A percentile compares a stretch with the other conserved stretches of the same genome.
Evolutionary conservation across 2,888 invertebrate species (phyloP).

Genomic region (Panopea generosa): DNA sequence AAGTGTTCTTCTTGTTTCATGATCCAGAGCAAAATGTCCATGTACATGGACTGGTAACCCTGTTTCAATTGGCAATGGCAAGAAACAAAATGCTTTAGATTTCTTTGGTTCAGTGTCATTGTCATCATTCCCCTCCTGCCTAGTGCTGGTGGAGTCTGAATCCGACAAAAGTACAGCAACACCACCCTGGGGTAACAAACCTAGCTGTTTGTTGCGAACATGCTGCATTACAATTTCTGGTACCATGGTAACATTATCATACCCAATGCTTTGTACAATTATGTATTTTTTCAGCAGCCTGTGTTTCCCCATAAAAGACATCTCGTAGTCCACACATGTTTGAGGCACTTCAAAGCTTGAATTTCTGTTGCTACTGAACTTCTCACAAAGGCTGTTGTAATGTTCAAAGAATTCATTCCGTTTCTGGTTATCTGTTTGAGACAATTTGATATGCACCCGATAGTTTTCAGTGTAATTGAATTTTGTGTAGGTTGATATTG

Average conservation of each 20-base stretch:
- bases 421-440: conserved; percentile 13
- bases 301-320: not conserved
- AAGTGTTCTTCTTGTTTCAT: conserved; percentile 69
- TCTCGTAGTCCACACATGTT: not conserved
- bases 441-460: conserved; percentile 31
- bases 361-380: conserved; percentile 9
- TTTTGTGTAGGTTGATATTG: conserved; percentile 42
- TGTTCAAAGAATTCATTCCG: conserved; percentile 22
- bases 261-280: conserved; percentile 72
- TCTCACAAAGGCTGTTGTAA: not conserved
- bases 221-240: conserved; percentile 58
- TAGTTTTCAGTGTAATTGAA: conserved; percentile 43
- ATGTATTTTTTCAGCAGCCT: conserved; percentile 24
- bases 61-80: conserved; percentile 78
- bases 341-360: conserved; percentile 8
- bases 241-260: conserved; percentile 42
- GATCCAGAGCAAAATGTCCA: conserved; percentile 78
- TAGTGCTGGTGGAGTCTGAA: conserved; percentile 55
- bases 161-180: conserved; percentile 54
- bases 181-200: conserved; percentile 70
- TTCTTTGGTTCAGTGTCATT: conserved; percentile 58
- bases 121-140: too few relatives aligned
- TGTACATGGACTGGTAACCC: conserved; percentile 79
- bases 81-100: conserved; percentile 68
- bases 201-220: conserved; percentile 61